Base-by-base conservation (phyloP, 2,797 vertebrate genomes). In the Phoeniculus purpureus region DNA sequence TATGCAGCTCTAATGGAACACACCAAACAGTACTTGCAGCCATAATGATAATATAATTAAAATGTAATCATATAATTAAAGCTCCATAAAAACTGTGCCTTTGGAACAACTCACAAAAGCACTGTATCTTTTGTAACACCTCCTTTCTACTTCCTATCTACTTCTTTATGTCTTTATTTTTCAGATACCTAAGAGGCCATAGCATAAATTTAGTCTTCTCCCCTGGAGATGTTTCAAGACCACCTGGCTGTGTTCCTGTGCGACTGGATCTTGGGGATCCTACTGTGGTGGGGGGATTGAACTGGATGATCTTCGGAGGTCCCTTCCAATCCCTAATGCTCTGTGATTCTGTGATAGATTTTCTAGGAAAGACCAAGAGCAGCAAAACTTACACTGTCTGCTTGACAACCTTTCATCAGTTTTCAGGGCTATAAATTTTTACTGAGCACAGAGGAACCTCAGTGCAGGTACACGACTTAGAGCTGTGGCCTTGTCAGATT, bases 11-110 rank as follows among this genome's bases (percentile, higher is more conserved):
- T 96, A 96, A 96, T 96, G 92, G 95, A 96, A 96, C 91, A 93
- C 73, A 95, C 91, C 94, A 95, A 96, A 91, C 76, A 87, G 93
- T 84, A 96, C 94, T 96, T 95, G 89, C 45, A 85, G 21, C 25
- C 66, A 85, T 95, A 95, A 97, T 95, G 95, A 95, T 89, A 87
- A 94, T 79, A 95, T 92, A 96, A 96, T 96, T 96, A 94, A 93
- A 90, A 65, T 91, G 67, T 56, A 96, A 92, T 96, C 91, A 92
- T 92, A 93, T 92, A 94, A 96, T 96, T 96, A 96, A 94, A 91
- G 77, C 77, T 89, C 52, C 72, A 72, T 92, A 88, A 96, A 96
- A 95, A 45, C 56, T 94, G 87, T 95, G 86, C 68, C 95, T 96
- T 96, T 95, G 93, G 96, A 96, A 89, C 32, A 87, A 73, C 60